phyloP scores from a whole-genome alignment of 2,797 vertebrate species.

The Iguana delicatissima region DNA sequence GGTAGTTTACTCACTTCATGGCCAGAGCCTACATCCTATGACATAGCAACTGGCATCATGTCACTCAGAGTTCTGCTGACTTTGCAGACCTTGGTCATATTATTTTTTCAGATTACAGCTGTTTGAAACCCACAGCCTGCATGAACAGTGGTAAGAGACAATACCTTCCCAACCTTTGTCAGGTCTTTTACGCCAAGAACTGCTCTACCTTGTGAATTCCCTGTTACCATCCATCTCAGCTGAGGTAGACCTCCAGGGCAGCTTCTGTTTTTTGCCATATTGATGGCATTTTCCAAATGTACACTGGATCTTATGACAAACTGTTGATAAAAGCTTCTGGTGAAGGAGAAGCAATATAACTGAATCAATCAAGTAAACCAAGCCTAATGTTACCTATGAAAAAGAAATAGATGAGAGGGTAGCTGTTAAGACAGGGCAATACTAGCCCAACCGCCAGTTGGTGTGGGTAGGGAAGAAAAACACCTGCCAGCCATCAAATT shows the following conservation, averaged over 20 bases:
- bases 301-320: not conserved
- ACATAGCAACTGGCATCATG: too few relatives aligned
- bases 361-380: not conserved
- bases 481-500: not conserved
- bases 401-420: not conserved
- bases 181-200: not conserved
- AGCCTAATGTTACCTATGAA: not conserved
- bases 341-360: not conserved
- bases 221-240: not conserved
- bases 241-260: not conserved
- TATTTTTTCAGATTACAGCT: too few relatives aligned
- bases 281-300: not conserved
- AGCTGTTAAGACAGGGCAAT: not conserved
- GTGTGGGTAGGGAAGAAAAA: not conserved
- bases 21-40: too few relatives aligned
- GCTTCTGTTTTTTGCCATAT: not conserved
- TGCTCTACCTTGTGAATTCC: not conserved
- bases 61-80: not conserved
- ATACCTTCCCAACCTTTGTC: not conserved
- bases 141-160: too few relatives aligned
- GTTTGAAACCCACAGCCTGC: too few relatives aligned
- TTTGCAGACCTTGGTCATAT: not conserved
- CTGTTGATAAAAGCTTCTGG: not conserved
- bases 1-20: too few relatives aligned
- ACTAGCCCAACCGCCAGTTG: not conserved